Evolutionary conservation across 2,888 invertebrate species (phyloP).

Genomic region (Ernsta delagoae): DNA sequence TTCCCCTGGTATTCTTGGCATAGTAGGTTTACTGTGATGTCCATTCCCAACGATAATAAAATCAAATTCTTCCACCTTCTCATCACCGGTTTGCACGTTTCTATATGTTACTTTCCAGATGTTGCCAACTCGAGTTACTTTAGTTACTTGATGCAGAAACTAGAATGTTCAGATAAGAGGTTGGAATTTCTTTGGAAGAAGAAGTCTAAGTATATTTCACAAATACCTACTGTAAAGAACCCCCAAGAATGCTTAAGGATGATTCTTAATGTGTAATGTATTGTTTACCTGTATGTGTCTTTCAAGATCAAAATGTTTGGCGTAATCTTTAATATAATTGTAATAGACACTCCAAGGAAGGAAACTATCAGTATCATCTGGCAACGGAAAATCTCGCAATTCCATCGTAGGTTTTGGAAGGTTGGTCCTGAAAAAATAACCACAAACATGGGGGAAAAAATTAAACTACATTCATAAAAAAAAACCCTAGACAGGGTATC

Average conservation of each 20-base stretch:
- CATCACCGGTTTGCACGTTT: conserved; percentile 58
- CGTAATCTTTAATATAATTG: conserved; percentile 63
- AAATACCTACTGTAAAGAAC: no score
- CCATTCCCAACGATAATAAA: conserved; percentile 89
- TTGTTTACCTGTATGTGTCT: conserved; percentile 65
- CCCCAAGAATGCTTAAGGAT: no score
- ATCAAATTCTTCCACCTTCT: conserved; percentile 83
- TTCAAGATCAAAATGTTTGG: conserved; percentile 63
- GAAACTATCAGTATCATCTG: conserved; percentile 63
- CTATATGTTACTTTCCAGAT: conserved; percentile 67
- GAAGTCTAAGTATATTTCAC: no score
- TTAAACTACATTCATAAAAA: no score
- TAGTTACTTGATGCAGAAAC: conserved; percentile 68
- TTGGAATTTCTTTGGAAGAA: not conserved
- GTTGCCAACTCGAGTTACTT: conserved; percentile 56
- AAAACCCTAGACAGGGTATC: no score
- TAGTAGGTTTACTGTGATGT: conserved; percentile 74
- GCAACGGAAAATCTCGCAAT: conserved; percentile 65
- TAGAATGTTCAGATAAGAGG: conserved; percentile 45
- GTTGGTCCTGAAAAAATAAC: conserved; percentile 64
- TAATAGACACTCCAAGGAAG: conserved; percentile 66
- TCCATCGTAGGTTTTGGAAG: conserved; percentile 78
- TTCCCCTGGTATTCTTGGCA: conserved; percentile 65
- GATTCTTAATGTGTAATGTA: not conserved
- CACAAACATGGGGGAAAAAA: no score